Percentiles rank a stretch among this genome's conserved stretches.
These are phyloP conservation scores for Drosophila parabipectinata DNA, from an alignment of 1,140 invertebrate genomes.

Conservation along the genomic window DNA sequence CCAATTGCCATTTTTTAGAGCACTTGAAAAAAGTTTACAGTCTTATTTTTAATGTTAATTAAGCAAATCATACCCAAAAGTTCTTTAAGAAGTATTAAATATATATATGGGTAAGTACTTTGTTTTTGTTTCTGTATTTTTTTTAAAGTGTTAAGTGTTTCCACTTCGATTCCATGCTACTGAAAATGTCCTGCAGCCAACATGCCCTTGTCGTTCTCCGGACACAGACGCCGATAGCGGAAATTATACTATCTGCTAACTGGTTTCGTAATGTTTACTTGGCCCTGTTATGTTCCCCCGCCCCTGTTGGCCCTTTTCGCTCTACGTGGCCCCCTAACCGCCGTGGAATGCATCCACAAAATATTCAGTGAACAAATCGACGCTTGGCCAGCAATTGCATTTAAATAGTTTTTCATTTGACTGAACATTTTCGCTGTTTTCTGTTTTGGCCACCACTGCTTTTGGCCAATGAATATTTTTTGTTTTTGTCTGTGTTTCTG, in stretches of 20 bases:
- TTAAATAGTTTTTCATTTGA: constrained; percentile 81
- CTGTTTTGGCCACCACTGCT: constrained; percentile 3
- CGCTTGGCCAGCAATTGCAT: constrained; percentile 77
- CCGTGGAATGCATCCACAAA: constrained; percentile 46
- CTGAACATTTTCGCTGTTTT: constrained; percentile 53
- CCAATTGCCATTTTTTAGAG: constrained; percentile 36
- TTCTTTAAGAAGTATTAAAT: no score
- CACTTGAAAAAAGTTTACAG: background rate
- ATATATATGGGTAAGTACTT: no score
- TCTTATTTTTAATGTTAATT: background rate
- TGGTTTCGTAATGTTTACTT: constrained; percentile 49
- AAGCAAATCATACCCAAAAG: no score
- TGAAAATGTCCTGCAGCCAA: constrained; percentile 24
- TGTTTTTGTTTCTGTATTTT: background rate
- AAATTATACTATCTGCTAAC: constrained; percentile 61
- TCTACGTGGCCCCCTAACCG: background rate
- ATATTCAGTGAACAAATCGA: constrained; percentile 80
- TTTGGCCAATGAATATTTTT: constrained; percentile 18
- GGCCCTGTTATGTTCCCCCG: background rate
- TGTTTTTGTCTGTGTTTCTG: background rate
- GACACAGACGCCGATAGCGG: constrained; percentile 48
- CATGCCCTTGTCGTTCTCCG: constrained; percentile 34
- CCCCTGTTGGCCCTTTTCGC: background rate
- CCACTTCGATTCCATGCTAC: constrained; percentile 9
- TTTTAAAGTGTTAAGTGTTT: background rate